Conservation (phyloP, 2,888 invertebrate species). For the Zygothrica quintamaculata region DNA sequence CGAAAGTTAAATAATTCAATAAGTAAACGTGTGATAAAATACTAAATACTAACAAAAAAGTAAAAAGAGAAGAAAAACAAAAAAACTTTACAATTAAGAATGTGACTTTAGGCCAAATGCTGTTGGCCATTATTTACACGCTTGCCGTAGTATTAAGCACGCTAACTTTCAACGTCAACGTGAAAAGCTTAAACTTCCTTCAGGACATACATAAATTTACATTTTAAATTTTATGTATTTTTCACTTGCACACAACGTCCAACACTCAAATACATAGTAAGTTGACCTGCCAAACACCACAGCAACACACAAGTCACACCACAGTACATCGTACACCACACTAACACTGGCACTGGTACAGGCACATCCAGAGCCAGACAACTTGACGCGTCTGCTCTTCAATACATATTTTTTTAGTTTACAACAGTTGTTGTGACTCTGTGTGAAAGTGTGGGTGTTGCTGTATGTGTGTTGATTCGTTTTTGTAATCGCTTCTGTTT, state of each 20-base stretch:
- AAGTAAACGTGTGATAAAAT: conserved; percentile 21
- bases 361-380: conserved; percentile 26
- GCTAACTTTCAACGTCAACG: conserved; percentile 33
- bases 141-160: conserved; percentile 47
- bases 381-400: conserved; percentile 39
- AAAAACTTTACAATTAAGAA: conserved; percentile 61
- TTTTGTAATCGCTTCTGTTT: conserved; percentile 55
- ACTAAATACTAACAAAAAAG: no score
- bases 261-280: neutral
- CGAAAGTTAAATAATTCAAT: neutral
- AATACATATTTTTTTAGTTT: conserved; percentile 6
- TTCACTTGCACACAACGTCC: conserved; percentile 22
- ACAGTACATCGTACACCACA: neutral
- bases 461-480: conserved; percentile 19
- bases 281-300: conserved; percentile 1
- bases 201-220: conserved; percentile 75
- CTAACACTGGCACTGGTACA: neutral
- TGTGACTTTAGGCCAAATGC: conserved; percentile 30
- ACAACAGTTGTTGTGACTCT: conserved; percentile 6
- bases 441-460: conserved; percentile 8
- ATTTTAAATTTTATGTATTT: conserved; percentile 74
- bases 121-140: conserved; percentile 63
- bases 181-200: conserved; percentile 36
- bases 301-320: neutral
- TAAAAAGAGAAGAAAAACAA: no score